Conservation (phyloP, 2,888 invertebrate genomes). For the Seladonia tumulorum region DNA sequence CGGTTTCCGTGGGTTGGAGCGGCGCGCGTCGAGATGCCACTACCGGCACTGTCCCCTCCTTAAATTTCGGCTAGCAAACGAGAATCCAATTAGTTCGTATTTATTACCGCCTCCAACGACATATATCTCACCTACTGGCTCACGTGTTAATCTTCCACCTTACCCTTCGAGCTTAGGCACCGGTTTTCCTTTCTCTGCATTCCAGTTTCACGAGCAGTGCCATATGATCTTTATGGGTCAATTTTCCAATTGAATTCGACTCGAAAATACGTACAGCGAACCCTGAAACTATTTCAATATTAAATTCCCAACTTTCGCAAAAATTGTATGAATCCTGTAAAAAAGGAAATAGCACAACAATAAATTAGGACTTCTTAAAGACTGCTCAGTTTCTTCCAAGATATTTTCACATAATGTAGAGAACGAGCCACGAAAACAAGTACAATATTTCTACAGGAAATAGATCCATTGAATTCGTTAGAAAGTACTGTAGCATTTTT, state of each 20-base stretch:
- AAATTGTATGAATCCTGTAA: neutral
- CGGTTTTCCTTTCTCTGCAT: constrained; percentile 21
- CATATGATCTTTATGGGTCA: neutral
- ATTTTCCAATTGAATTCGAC: neutral
- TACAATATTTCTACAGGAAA: neutral
- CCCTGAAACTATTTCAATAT: neutral
- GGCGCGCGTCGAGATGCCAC: constrained; percentile 23
- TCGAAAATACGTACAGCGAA: neutral
- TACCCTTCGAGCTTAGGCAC: constrained; percentile 41
- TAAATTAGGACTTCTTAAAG: neutral
- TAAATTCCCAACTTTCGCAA: neutral
- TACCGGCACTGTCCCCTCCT: constrained; percentile 19
- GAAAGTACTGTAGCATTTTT: neutral
- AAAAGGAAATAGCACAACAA: neutral
- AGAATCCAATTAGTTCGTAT: constrained; percentile 81
- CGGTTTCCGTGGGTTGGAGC: constrained; percentile 41
- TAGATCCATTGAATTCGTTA: neutral
- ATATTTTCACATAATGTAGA: neutral
- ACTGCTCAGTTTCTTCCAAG: too few relatives aligned
- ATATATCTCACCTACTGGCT: constrained; percentile 69
- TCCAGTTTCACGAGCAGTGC: neutral
- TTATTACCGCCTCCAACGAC: constrained; percentile 76
- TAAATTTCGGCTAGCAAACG: constrained; percentile 71
- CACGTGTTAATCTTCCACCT: constrained; percentile 74
- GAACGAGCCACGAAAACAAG: neutral